These are phyloP conservation scores for Cyanoderma ruficeps DNA, from an alignment of 2,113 vertebrate species.

Conservation along the genomic window DNA sequence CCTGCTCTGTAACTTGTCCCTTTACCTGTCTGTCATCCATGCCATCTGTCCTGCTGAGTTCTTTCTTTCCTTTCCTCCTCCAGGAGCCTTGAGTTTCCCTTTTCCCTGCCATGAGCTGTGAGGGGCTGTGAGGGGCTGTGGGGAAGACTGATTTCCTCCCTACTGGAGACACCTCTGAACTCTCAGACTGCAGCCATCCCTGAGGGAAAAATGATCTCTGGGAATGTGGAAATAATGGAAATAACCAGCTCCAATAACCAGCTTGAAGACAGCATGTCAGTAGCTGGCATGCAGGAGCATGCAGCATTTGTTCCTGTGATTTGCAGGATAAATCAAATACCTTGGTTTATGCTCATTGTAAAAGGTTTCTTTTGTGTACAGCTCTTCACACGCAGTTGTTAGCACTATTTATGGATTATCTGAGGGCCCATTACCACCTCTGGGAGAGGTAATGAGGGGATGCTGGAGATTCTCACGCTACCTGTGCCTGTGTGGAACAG, in stretches of 20 bases:
- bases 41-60: background rate
- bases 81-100: background rate
- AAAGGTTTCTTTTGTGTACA: constrained; percentile 34
- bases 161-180: background rate
- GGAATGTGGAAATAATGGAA: background rate
- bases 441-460: constrained; percentile 39
- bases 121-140: background rate
- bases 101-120: background rate
- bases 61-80: background rate
- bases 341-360: background rate
- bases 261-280: background rate
- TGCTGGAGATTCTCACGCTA: background rate
- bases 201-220: background rate
- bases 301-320: background rate
- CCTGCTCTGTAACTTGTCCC: background rate
- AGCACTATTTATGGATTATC: constrained; percentile 42
- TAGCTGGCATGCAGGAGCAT: background rate
- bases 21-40: background rate
- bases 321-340: constrained; percentile 29
- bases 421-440: constrained; percentile 11
- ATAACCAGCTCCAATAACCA: background rate
- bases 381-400: background rate
- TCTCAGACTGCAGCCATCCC: background rate
- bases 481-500: background rate
- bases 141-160: background rate